A percentile compares a stretch with the other conserved stretches of the same genome.
Evolutionary conservation across 2,113 vertebrate species (phyloP).

Genomic region (Odobenus rosmarus): DNA sequence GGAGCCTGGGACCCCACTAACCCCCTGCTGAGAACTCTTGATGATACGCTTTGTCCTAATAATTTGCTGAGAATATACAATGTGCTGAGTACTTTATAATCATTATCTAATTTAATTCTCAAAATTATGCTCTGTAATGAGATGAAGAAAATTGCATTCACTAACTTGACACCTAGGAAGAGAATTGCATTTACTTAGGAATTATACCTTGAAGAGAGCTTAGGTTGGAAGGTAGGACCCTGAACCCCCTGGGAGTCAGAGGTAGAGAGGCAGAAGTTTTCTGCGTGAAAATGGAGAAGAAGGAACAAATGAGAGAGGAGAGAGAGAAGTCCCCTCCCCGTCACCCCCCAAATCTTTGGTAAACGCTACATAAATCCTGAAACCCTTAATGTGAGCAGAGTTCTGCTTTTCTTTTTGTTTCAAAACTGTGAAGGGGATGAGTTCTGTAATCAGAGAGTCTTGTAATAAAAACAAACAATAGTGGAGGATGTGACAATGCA

Average conservation of each 20-base stretch:
- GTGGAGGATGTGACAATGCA: not conserved
- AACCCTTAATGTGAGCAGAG: not conserved
- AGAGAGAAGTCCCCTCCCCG: not conserved
- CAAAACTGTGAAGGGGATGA: not conserved
- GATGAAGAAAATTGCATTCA: not conserved
- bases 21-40: no score
- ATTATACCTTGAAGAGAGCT: not conserved
- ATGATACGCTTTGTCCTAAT: not conserved
- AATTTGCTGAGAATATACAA: not conserved
- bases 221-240: not conserved
- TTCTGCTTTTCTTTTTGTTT: not conserved
- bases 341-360: not conserved
- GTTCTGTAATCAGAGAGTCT: not conserved
- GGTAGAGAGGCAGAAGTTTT: not conserved
- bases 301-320: no score
- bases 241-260: not conserved
- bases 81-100: not conserved
- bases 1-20: no score
- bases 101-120: not conserved
- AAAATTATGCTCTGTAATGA: not conserved
- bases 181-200: not conserved
- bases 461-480: not conserved
- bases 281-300: not conserved
- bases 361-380: not conserved
- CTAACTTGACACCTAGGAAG: not conserved